These are phyloP conservation scores for Ceraclea dissimilis DNA, from an alignment of 2,888 invertebrate species.

Conservation along the genomic window DNA sequence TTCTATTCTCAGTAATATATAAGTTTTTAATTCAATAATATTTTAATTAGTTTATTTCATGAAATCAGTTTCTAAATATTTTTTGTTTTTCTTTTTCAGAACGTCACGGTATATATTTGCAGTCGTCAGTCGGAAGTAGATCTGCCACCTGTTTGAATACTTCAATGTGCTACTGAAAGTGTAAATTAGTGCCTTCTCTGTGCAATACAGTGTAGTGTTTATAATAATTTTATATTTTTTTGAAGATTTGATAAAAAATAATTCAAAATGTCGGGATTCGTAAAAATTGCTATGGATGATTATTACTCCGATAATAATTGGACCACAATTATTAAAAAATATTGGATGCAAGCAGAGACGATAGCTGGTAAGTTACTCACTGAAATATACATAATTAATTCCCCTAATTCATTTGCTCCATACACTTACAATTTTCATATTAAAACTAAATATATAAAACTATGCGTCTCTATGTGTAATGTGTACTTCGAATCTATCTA, in stretches of 20 bases:
- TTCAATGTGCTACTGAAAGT: background rate
- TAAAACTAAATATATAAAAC: no score
- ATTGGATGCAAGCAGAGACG: conserved; percentile 63
- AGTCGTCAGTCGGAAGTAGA: background rate
- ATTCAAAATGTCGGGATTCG: conserved; percentile 51
- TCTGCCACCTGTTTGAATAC: background rate
- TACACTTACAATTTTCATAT: no score
- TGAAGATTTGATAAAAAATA: background rate
- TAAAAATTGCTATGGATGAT: conserved; percentile 58
- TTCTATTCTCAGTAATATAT: background rate
- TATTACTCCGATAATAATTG: conserved; percentile 56
- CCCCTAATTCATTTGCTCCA: no score
- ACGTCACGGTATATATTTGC: background rate
- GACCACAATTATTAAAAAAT: conserved; percentile 59
- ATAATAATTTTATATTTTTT: background rate
- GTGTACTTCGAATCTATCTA: no score
- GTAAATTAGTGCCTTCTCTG: background rate
- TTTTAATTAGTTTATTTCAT: no score
- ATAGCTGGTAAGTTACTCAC: conserved; percentile 56
- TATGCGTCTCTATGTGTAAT: no score
- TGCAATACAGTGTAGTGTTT: background rate
- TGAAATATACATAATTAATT: background rate
- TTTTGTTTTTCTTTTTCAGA: background rate
- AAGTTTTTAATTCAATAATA: no score
- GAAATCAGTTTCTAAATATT: background rate